phyloP scores from a whole-genome alignment of 2,888 invertebrate genomes.

The Apamea anceps region DNA sequence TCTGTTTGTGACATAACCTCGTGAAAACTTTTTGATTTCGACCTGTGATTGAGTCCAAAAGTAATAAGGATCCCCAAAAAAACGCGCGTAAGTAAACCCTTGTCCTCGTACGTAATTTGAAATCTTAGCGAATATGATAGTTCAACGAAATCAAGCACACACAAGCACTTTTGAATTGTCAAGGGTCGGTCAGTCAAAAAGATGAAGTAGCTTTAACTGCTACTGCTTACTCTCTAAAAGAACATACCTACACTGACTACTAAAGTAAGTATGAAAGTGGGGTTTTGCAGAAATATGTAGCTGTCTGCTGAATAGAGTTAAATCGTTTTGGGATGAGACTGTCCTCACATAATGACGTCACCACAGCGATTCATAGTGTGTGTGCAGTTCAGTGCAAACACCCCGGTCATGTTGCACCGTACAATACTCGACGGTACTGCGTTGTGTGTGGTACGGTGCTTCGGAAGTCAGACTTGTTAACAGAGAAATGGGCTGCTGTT shows the following conservation, averaged over 20 bases:
- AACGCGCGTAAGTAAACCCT: neutral
- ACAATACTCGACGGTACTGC: neutral
- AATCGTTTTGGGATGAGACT: neutral
- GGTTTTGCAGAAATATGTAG: neutral
- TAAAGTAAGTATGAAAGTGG: neutral
- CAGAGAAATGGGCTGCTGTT: neutral
- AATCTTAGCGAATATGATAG: neutral
- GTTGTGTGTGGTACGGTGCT: neutral
- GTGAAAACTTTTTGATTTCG: neutral
- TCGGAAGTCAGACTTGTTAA: constrained; percentile 6
- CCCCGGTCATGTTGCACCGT: constrained; percentile 16
- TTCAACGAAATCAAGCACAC: no score
- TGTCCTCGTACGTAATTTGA: neutral
- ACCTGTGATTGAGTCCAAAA: neutral
- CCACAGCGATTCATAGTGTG: constrained; percentile 16
- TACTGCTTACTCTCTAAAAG: no score
- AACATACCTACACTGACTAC: neutral
- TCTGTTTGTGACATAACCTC: neutral
- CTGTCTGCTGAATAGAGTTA: neutral
- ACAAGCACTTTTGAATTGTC: no score
- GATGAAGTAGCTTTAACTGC: no score
- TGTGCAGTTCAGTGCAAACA: constrained; percentile 45
- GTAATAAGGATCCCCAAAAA: neutral
- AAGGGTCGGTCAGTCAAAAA: no score
- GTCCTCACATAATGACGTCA: constrained; percentile 42